Conservation (phyloP, 2,888 invertebrate genomes). For the Spodoptera picta region DNA sequence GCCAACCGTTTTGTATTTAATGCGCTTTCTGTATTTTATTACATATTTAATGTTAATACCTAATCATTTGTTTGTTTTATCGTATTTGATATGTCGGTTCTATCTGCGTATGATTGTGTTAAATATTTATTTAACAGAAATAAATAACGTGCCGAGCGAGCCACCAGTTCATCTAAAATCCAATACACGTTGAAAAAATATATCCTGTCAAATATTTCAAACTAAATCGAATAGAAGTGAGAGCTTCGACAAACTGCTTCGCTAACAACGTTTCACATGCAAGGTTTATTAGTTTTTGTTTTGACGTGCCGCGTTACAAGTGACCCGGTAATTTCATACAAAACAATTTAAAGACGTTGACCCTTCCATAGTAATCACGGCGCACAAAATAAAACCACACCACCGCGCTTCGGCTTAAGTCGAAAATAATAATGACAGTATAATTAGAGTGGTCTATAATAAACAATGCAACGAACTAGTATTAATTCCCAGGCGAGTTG, state of each 20-base stretch:
- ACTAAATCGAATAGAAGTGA: constrained; percentile 24
- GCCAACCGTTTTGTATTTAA: constrained; percentile 27
- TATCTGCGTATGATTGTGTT: neutral
- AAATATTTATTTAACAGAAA: too few species aligned
- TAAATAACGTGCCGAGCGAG: neutral
- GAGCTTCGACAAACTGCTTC: constrained; percentile 12
- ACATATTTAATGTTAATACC: neutral
- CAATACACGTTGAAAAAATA: constrained; percentile 10
- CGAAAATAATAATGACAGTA: constrained; percentile 76
- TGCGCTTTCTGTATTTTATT: constrained; percentile 14
- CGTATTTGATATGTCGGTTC: neutral
- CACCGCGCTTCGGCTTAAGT: constrained; percentile 54
- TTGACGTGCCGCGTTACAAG: constrained; percentile 14
- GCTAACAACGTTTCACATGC: constrained; percentile 31
- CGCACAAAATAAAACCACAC: constrained; percentile 43
- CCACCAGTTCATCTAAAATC: constrained; percentile 1
- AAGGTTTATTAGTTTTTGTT: constrained; percentile 31
- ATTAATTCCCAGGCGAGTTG: constrained; percentile 81
- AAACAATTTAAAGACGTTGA: constrained; percentile 51
- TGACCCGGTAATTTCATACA: constrained; percentile 28
- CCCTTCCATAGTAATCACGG: constrained; percentile 47
- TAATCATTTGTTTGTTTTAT: neutral
- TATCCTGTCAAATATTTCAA: constrained; percentile 16
- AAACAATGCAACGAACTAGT: constrained; percentile 81
- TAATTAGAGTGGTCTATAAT: constrained; percentile 80